Evolutionary conservation across 2,113 vertebrate species (phyloP).

Genomic region (Platycercus adscitus): DNA sequence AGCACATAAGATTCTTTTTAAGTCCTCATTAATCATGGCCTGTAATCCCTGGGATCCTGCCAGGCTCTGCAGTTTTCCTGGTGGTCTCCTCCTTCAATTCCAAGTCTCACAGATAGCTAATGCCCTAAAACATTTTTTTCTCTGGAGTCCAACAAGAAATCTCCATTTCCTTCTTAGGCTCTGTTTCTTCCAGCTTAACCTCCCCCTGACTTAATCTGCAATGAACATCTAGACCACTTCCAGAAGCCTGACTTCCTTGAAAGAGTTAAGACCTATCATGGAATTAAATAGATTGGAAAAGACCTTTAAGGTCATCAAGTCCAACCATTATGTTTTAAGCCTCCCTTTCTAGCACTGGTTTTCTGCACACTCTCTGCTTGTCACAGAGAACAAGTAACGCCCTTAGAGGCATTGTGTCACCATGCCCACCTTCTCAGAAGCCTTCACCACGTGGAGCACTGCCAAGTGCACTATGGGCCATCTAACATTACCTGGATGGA

Average conservation of each 20-base stretch:
- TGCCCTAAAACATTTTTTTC: not conserved
- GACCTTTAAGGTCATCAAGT: not conserved
- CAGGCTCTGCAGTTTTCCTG: not conserved
- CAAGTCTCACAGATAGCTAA: not conserved
- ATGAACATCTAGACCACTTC: not conserved
- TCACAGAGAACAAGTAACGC: not conserved
- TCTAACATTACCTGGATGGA: not conserved
- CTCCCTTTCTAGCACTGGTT: not conserved
- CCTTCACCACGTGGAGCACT: not conserved
- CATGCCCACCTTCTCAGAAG: not conserved
- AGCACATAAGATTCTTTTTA: slow-evolving; percentile 19
- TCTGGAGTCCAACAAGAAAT: not conserved
- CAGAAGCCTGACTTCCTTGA: not conserved
- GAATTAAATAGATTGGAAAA: not conserved
- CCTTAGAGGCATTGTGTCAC: not conserved
- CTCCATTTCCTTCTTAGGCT: not conserved
- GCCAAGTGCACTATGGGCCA: not conserved
- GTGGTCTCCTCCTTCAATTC: slow-evolving; percentile 16
- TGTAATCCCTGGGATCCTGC: slow-evolving; percentile 27
- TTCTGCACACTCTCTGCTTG: not conserved
- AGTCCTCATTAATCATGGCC: slow-evolving; percentile 32
- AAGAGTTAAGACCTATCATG: not conserved
- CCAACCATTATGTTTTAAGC: not conserved
- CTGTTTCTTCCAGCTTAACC: not conserved
- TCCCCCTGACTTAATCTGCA: not conserved